Percentiles rank a stretch among this genome's conserved stretches.
Evolutionary conservation across 1,140 invertebrate genomes (phyloP).

Genomic region (Bombus affinis): DNA sequence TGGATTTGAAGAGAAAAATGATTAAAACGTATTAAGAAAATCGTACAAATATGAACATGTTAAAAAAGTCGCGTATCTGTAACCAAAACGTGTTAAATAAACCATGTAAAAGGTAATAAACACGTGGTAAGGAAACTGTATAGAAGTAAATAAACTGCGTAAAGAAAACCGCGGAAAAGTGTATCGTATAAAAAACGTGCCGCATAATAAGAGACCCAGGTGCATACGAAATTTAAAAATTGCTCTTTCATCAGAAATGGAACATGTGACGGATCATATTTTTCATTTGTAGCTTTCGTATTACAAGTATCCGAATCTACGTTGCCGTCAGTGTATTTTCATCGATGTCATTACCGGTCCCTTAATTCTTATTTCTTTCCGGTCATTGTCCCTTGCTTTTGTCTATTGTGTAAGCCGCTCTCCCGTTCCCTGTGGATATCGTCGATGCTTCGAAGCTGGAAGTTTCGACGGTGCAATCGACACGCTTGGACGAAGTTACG

Average conservation of each 20-base stretch:
- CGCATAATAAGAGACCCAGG: neutral
- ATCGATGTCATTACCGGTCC: neutral
- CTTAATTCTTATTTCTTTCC: neutral
- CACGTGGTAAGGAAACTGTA: neutral
- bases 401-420: neutral
- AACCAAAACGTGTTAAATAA: neutral
- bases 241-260: no score
- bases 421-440: neutral
- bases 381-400: neutral
- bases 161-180: neutral
- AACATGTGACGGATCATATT: no score
- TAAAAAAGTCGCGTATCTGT: no score
- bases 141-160: neutral
- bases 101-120: neutral
- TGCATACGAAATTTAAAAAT: no score
- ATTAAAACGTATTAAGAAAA: neutral
- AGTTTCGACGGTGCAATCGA: slow-evolving; percentile 64
- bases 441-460: slow-evolving; percentile 43
- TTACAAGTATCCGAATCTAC: no score
- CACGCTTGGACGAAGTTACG: slow-evolving; percentile 69
- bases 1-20: neutral
- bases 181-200: neutral
- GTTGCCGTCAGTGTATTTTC: no score
- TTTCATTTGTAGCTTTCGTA: no score
- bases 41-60: neutral